Conservation (phyloP, 1,140 invertebrate genomes). For the Hirudo medicinalis region DNA sequence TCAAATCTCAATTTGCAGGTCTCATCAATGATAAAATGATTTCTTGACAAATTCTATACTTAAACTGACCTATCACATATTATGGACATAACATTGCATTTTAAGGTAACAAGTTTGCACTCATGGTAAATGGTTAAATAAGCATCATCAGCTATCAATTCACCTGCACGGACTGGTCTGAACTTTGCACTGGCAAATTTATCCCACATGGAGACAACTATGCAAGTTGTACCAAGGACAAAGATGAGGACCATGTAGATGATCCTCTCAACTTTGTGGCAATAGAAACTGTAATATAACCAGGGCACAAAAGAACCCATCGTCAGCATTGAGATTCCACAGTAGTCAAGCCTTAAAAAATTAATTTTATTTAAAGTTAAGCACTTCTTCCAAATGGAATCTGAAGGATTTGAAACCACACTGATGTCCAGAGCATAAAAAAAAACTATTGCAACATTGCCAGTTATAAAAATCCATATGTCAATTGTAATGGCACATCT, state of each 20-base stretch:
- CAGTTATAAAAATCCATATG: no score
- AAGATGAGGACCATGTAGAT: constrained; percentile 61
- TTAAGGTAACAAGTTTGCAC: no score
- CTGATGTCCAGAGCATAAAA: no score
- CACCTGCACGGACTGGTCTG: constrained; percentile 66
- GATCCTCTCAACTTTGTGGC: constrained; percentile 46
- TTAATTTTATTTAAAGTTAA: no score
- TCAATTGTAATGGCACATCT: no score
- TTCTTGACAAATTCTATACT: no score
- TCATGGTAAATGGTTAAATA: not conserved
- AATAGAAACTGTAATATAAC: constrained; percentile 99
- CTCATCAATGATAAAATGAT: not conserved
- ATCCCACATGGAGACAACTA: constrained; percentile 93
- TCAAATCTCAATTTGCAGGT: not conserved
- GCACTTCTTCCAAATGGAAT: no score
- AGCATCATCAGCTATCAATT: not conserved
- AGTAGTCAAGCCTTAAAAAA: constrained; percentile 65
- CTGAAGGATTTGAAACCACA: no score
- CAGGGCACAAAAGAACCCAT: constrained; percentile 98
- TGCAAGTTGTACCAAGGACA: constrained; percentile 76
- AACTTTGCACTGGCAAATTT: constrained; percentile 84
- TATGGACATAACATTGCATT: no score
- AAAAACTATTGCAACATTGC: no score
- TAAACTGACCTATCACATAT: no score
- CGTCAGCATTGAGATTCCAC: constrained; percentile 90